Conservation (phyloP, 2,113 vertebrate genomes). For the Myodes glareolus region DNA sequence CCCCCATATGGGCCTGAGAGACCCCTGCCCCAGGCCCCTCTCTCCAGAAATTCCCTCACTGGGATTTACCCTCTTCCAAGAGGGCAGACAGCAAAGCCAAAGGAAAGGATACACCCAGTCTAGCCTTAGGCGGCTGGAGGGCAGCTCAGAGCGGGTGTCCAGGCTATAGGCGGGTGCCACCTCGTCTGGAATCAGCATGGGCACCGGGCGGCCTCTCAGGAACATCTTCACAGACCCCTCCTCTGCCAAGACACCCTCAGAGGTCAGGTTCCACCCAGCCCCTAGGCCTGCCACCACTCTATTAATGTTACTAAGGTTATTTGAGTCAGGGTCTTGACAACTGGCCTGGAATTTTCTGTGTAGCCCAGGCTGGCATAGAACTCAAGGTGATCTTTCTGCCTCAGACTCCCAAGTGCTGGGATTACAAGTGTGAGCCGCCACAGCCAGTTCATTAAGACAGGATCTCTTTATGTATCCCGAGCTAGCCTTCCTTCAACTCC, state of each 20-base stretch:
- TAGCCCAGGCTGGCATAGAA: neutral
- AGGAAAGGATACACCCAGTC: constrained; percentile 98
- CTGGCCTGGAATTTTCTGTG: neutral
- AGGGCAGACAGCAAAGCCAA: neutral
- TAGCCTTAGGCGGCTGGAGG: constrained; percentile 90
- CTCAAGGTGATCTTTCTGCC: neutral
- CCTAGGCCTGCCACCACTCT: neutral
- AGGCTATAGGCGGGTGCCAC: constrained; percentile 89
- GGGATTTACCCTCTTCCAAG: neutral
- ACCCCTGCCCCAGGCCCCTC: neutral
- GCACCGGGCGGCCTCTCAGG: constrained; percentile 92
- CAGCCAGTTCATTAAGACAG: neutral
- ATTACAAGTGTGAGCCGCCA: neutral
- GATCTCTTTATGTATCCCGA: neutral
- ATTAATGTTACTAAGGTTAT: neutral
- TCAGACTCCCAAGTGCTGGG: neutral
- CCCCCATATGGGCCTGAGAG: neutral
- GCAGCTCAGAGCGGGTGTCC: constrained; percentile 88
- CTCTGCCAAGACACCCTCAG: constrained; percentile 84
- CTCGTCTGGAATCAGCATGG: constrained; percentile 91
- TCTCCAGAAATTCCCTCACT: neutral
- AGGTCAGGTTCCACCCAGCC: constrained; percentile 12
- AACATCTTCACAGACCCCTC: constrained; percentile 95
- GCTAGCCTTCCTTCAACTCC: neutral
- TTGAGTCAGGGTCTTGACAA: neutral